phyloP scores from a whole-genome alignment of 2,797 vertebrate genomes.

The Chiroxiphia lanceolata region DNA sequence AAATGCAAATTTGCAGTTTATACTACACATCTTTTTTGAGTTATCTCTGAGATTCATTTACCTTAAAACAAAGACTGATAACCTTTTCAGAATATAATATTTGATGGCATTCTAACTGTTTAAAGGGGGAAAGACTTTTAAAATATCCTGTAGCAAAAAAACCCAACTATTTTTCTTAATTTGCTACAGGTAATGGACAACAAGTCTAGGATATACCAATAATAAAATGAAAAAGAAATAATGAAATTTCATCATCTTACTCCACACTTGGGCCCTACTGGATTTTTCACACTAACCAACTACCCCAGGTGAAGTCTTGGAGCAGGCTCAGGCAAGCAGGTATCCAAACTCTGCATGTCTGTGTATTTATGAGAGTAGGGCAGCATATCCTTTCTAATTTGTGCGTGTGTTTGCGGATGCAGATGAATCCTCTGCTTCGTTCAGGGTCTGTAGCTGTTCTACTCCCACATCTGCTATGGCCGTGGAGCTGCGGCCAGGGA shows the following conservation, averaged over 20 bases:
- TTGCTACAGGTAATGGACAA: not conserved
- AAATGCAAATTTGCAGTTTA: not conserved
- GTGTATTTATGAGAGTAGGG: not conserved
- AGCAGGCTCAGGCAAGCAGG: not conserved
- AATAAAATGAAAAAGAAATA: not conserved
- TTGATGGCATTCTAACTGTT: not conserved
- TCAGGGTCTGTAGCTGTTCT: not conserved
- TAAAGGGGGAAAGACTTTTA: not conserved
- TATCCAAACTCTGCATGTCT: not conserved
- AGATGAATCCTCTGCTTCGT: not conserved
- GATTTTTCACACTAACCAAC: not conserved
- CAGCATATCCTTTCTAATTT: not conserved
- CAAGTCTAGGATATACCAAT: not conserved
- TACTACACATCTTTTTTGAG: not conserved
- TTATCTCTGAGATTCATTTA: not conserved
- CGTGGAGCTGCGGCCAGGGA: not conserved
- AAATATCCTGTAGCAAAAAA: not conserved
- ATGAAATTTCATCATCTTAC: not conserved
- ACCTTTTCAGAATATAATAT: not conserved
- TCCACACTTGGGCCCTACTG: not conserved
- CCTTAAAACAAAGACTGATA: not conserved
- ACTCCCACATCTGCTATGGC: not conserved
- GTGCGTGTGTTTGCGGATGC: not conserved
- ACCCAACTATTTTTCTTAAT: not conserved
- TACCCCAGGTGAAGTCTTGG: not conserved